Percentiles rank a stretch among this genome's conserved stretches.
Conservation (phyloP, 2,113 vertebrate species). For the Sturnira hondurensis region DNA sequence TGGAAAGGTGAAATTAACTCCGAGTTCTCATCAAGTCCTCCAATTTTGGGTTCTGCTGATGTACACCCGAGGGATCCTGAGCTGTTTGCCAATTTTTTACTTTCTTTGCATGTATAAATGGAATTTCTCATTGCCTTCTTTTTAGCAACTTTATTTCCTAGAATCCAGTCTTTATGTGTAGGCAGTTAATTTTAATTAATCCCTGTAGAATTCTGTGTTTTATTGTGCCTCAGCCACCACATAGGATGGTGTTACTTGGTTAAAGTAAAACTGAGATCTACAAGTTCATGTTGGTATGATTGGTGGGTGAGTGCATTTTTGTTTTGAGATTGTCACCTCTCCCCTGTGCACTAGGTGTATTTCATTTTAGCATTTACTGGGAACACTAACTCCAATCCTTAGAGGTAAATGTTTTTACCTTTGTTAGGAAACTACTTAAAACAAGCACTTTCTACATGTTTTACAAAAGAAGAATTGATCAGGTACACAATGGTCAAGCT, state of each 20-base stretch:
- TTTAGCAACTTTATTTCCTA: slow-evolving; percentile 37
- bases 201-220: background rate
- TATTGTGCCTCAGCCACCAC: background rate
- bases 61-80: background rate
- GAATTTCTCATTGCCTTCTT: background rate
- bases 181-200: slow-evolving; percentile 44
- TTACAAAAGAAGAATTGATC: background rate
- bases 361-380: background rate
- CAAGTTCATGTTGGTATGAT: background rate
- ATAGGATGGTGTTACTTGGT: background rate
- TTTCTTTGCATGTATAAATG: background rate
- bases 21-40: background rate
- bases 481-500: background rate
- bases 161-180: background rate
- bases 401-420: background rate
- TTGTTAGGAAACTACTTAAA: slow-evolving; percentile 12
- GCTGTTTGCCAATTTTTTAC: background rate
- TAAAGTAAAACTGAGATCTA: background rate
- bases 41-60: background rate
- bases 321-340: background rate
- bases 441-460: background rate
- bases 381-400: background rate
- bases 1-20: background rate
- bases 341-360: background rate
- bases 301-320: background rate